A percentile compares a stretch with the other conserved stretches of the same genome.
Conservation (phyloP, 2,797 vertebrate genomes). For the Limosa lapponica region DNA sequence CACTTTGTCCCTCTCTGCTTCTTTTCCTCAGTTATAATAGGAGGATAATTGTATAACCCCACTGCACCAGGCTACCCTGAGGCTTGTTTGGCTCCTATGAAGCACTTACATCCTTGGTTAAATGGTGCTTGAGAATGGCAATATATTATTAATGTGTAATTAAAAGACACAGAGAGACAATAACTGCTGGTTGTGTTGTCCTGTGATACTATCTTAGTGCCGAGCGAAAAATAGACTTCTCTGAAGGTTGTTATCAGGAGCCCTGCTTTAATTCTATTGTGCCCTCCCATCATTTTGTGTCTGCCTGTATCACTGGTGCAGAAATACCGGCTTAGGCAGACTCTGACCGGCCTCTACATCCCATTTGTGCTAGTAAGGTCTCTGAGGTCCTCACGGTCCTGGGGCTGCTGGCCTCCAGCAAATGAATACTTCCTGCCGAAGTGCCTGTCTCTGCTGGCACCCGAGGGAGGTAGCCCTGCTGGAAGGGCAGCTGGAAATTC, state of each 20-base stretch:
- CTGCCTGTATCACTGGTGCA: not conserved
- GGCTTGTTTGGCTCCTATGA: slow-evolving; percentile 26
- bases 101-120: slow-evolving; percentile 38
- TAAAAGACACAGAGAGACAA: not conserved
- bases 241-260: not conserved
- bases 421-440: not conserved
- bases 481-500: not conserved
- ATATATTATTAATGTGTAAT: slow-evolving; percentile 50
- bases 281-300: not conserved
- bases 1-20: slow-evolving; percentile 31
- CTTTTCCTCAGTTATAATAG: slow-evolving; percentile 11
- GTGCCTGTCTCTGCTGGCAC: not conserved
- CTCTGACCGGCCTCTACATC: not conserved
- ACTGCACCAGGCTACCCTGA: slow-evolving; percentile 13
- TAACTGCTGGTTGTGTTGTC: slow-evolving; percentile 9
- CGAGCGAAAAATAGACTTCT: not conserved
- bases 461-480: not conserved
- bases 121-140: slow-evolving; percentile 33
- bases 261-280: not conserved
- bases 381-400: not conserved
- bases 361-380: not conserved
- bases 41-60: slow-evolving; percentile 50
- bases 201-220: not conserved
- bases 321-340: not conserved
- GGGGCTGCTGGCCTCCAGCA: not conserved